Evolutionary conservation across 2,113 vertebrate species (phyloP), one percentile per base, ranked within the genome.

Genomic region (Phocoena phocoena): DNA sequence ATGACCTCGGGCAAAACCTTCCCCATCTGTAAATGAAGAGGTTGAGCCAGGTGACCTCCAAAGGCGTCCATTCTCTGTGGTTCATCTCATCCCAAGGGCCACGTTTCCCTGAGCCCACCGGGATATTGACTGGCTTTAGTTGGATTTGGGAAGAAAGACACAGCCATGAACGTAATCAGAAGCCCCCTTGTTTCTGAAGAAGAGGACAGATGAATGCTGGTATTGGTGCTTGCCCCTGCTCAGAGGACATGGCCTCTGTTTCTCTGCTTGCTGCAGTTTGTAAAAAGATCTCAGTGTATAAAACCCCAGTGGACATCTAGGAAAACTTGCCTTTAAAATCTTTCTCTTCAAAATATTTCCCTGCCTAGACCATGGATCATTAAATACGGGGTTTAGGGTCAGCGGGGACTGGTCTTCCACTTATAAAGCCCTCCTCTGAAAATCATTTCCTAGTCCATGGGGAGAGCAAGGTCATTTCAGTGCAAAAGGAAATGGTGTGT

Each of bases 381-480:
- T 96, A 83, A 93, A 63, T 85, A 20, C 71, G 70, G 50, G 74
- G 38, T 88, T 92, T 71, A 89, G 55, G 81, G 77, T 90, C 96
- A 96, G 53, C 36, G 60, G 80, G 41, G 53, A n/a, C 87, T 96
- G 96, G 71, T 95, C 97, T 97, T 96, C 67, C 62, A 97, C 87
- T 97, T 97, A 65, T 67, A 92, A 90, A 90, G 14, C 15, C 36
- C 21, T 83, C 76, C n/a, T 87, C 70, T 88, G 79, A 85, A 94
- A 95, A 93, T 26, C 3, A 6, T 96, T 94, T 93, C 70, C 70
- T 87, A 80, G 21, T 60, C 67, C 1, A 0, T 23, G 18, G 71
- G 85, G 97, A 96, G 83, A 89, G 33, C 15, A 44, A 86, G 96
- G 90, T 96, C 95, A 94, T 95, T 96, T 96, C 28, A 79, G 96